These are phyloP conservation scores for Drosophila cardini DNA, from an alignment of 1,140 invertebrate species.

Conservation along the genomic window DNA sequence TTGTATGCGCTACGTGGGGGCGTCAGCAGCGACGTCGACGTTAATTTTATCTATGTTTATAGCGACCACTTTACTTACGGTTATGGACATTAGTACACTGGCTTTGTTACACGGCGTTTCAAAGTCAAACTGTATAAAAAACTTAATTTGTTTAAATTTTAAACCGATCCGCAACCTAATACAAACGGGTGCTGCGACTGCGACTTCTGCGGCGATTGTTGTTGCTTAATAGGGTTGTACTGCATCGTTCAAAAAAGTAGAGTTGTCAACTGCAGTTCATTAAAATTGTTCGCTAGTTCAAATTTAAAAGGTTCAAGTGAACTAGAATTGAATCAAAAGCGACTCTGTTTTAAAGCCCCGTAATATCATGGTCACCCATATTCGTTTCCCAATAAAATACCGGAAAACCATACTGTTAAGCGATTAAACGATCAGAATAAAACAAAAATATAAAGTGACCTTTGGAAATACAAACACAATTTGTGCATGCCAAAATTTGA, in stretches of 20 bases:
- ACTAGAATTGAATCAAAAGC: too few relatives aligned
- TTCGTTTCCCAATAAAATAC: too few relatives aligned
- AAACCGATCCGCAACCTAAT: constrained; percentile 58
- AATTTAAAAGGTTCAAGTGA: too few relatives aligned
- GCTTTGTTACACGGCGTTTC: constrained; percentile 64
- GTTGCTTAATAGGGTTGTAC: constrained; percentile 60
- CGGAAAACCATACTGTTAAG: too few relatives aligned
- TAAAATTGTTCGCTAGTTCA: too few relatives aligned
- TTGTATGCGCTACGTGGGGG: constrained; percentile 72
- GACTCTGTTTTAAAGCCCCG: too few relatives aligned
- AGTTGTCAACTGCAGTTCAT: too few relatives aligned
- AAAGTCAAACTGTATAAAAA: constrained; percentile 53
- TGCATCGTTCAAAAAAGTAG: too few relatives aligned
- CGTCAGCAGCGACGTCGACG: constrained; percentile 51
- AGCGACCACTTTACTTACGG: constrained; percentile 63
- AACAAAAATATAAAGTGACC: too few relatives aligned
- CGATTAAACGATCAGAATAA: too few relatives aligned
- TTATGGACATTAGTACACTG: constrained; percentile 81
- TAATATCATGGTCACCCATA: too few relatives aligned
- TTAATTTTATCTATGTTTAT: constrained; percentile 10
- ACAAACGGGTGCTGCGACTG: constrained; percentile 60
- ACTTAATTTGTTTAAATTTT: constrained; percentile 52
- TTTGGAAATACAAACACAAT: not conserved
- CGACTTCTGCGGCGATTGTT: constrained; percentile 57
- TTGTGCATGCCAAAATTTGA: not conserved